Base-by-base conservation (phyloP, 2,113 vertebrate genomes). In the Myotis lucifugus region DNA sequence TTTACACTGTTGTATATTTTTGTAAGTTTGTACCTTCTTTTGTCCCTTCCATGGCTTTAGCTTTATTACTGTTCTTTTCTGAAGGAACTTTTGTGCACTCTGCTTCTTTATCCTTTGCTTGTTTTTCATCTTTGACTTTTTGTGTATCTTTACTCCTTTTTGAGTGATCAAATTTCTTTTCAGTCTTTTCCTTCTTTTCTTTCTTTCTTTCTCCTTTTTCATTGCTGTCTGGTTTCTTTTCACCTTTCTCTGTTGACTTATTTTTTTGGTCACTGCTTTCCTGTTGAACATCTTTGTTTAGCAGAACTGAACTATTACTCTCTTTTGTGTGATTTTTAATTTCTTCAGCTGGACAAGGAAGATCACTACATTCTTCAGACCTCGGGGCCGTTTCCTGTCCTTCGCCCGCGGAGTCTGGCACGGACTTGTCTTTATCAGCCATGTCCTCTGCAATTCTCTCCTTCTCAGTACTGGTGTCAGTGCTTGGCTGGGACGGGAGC, bases 11-110 rank as follows among this genome's bases (percentile, higher is more conserved):
- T 10, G 2, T 7, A n/a, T 54, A 17, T 13, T 52, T 82, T 56
- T 29, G 15, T 4, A 52, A 66, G 19, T 32, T 29, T 87, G 90
- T 42, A 99, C 99, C 99, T 99, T 99, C 99, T 98, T 99, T 99
- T 52, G 98, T 96, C 77, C 98, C 98, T 95, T 99, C 99, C 56
- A 81, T 95, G 91, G 98, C 92, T 96, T 98, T 99, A 92, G 98
- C 98, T 90, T 98, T 99, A 94, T 97, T 99, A 92, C 97, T 99
- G 67, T 81, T 98, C 96, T 98, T 99, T 81, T 99, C 99, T 76
- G 95, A 94, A 83, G 97, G 92, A 64, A 96, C 93, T 90, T 98
- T 98, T 23, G 81, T 40, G 70, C 90, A 42, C 82, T 98, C 98
- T 0, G 0, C 67, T 42, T 98, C 98, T 95, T 90, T 98, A 4